Conservation (phyloP, 2,797 vertebrate species). For the Betta splendens region DNA sequence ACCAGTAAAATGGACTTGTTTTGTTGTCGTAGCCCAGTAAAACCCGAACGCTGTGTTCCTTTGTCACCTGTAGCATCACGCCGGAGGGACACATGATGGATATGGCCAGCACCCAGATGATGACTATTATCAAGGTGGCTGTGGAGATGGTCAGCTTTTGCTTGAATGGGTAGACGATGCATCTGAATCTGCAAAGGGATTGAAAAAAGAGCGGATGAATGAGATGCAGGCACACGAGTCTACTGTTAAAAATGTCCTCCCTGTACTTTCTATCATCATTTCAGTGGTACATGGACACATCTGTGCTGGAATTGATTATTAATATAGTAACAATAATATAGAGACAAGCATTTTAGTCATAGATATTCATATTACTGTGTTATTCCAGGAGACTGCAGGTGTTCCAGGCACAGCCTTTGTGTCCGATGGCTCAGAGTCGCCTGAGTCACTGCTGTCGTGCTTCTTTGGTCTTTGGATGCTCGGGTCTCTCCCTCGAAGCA, state of each 20-base stretch:
- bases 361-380: too few relatives aligned
- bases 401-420: too few relatives aligned
- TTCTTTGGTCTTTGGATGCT: too few relatives aligned
- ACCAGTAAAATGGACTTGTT: slow-evolving; percentile 88
- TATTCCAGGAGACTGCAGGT: too few relatives aligned
- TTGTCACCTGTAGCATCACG: slow-evolving; percentile 87
- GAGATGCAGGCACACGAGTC: neutral
- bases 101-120: slow-evolving; percentile 90
- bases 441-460: too few relatives aligned
- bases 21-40: slow-evolving; percentile 81
- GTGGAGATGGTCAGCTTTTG: slow-evolving; percentile 88
- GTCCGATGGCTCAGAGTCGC: too few relatives aligned
- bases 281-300: too few relatives aligned
- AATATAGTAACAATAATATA: too few relatives aligned
- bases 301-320: too few relatives aligned
- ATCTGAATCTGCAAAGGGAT: slow-evolving; percentile 84
- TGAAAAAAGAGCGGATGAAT: neutral
- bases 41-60: slow-evolving; percentile 85
- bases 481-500: too few relatives aligned
- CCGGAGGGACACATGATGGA: slow-evolving; percentile 92
- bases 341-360: too few relatives aligned
- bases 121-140: slow-evolving; percentile 78
- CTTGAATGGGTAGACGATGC: slow-evolving; percentile 91
- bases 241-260: neutral
- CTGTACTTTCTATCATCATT: too few relatives aligned